Percentiles rank a stretch among this genome's conserved stretches.
Evolutionary conservation across 2,888 invertebrate species (phyloP).

Genomic region (Melinopterus prodromus): DNA sequence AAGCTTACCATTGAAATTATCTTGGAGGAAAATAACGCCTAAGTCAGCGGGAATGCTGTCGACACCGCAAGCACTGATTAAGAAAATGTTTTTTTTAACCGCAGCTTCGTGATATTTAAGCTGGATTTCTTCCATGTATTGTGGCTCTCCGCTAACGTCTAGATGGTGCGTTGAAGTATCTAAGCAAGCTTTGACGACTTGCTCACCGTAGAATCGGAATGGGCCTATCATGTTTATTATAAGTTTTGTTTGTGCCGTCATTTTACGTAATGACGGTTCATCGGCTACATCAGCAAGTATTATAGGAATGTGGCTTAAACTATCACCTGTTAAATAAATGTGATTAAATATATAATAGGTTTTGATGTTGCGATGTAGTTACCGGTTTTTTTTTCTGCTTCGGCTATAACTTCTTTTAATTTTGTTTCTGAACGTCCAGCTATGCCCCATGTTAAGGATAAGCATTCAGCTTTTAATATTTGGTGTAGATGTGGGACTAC

Average conservation of each 20-base stretch:
- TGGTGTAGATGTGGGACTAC: slow-evolving; percentile 73
- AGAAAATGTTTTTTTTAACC: slow-evolving; percentile 80
- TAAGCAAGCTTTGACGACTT: slow-evolving; percentile 85
- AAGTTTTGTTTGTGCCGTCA: slow-evolving; percentile 82
- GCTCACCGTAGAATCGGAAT: slow-evolving; percentile 86
- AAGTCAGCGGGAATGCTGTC: slow-evolving; percentile 92
- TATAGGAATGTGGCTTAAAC: slow-evolving; percentile 69
- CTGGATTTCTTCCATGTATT: slow-evolving; percentile 66
- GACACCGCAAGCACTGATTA: slow-evolving; percentile 92
- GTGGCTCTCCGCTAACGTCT: slow-evolving; percentile 93
- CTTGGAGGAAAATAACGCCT: slow-evolving; percentile 80
- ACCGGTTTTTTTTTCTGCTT: slow-evolving; percentile 61
- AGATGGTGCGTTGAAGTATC: slow-evolving; percentile 84
- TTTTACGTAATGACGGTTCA: slow-evolving; percentile 75
- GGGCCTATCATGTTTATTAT: slow-evolving; percentile 95
- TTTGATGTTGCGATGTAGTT: slow-evolving; percentile 28
- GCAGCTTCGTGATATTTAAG: slow-evolving; percentile 79
- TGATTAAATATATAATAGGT: neutral
- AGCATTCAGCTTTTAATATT: slow-evolving; percentile 59
- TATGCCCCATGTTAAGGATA: slow-evolving; percentile 82
- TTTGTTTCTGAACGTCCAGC: slow-evolving; percentile 77
- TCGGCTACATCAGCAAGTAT: slow-evolving; percentile 83
- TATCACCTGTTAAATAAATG: slow-evolving; percentile 60
- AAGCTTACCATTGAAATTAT: slow-evolving; percentile 75
- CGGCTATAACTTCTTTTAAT: slow-evolving; percentile 52